phyloP scores from a whole-genome alignment of 2,113 vertebrate genomes.

The Lathamus discolor region DNA sequence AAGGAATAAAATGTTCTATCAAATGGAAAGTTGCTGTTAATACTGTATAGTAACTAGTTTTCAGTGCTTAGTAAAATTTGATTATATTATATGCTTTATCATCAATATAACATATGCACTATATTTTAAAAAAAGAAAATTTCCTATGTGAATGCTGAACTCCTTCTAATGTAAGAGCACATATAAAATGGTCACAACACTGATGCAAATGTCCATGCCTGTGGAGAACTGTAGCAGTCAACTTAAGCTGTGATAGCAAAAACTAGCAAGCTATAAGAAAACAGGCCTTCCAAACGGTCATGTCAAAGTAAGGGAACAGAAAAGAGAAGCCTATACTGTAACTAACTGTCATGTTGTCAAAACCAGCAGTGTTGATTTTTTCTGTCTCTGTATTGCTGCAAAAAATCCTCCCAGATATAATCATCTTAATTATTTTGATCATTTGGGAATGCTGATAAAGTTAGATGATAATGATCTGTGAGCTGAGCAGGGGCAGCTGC shows the following conservation, averaged over 20 bases:
- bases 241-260: not conserved
- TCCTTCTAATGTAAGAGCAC: not conserved
- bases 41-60: not conserved
- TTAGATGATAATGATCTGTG: constrained; percentile 18
- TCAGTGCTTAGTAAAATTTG: not conserved
- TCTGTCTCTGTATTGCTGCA: not conserved
- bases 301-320: not conserved
- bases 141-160: not conserved
- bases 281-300: not conserved
- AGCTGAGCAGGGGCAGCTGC: constrained; percentile 9
- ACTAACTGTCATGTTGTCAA: not conserved
- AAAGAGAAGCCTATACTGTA: not conserved
- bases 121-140: not conserved
- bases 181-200: not conserved
- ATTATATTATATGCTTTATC: not conserved
- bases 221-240: not conserved
- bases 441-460: constrained; percentile 15
- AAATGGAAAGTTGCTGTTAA: not conserved
- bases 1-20: not conserved
- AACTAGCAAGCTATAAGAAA: not conserved
- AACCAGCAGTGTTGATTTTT: not conserved
- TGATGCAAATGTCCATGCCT: not conserved
- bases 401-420: constrained; percentile 24
- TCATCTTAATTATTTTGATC: constrained; percentile 35
- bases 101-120: not conserved